phyloP scores from a whole-genome alignment of 2,797 vertebrate genomes.

The Oreortyx pictus region DNA sequence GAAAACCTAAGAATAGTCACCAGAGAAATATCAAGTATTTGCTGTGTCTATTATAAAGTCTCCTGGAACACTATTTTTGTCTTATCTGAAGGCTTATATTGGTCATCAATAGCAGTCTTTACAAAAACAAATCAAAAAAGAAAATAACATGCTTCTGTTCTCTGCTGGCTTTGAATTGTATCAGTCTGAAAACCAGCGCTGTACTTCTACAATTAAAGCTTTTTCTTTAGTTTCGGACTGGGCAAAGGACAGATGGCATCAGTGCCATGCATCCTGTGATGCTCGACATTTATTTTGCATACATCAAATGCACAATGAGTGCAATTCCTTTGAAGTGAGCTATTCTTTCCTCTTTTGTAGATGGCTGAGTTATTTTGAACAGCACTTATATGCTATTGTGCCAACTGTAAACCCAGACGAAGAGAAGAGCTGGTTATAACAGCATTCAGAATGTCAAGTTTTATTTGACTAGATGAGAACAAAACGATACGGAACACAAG shows the following conservation, averaged over 20 bases:
- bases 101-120: neutral
- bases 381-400: neutral
- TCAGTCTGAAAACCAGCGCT: neutral
- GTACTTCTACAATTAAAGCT: neutral
- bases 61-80: neutral
- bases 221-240: neutral
- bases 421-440: neutral
- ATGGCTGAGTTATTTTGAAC: neutral
- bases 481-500: neutral
- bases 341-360: neutral
- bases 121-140: neutral
- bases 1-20: neutral
- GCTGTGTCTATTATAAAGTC: neutral
- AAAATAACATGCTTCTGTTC: neutral
- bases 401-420: neutral
- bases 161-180: neutral
- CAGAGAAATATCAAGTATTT: neutral
- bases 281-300: neutral
- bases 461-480: slow-evolving; percentile 1
- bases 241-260: neutral
- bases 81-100: neutral
- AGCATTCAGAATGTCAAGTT: neutral
- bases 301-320: neutral
- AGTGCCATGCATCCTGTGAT: neutral
- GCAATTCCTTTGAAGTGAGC: neutral